Base-by-base conservation (phyloP, 2,888 invertebrate species). In the Cremastinae sp. region DNA sequence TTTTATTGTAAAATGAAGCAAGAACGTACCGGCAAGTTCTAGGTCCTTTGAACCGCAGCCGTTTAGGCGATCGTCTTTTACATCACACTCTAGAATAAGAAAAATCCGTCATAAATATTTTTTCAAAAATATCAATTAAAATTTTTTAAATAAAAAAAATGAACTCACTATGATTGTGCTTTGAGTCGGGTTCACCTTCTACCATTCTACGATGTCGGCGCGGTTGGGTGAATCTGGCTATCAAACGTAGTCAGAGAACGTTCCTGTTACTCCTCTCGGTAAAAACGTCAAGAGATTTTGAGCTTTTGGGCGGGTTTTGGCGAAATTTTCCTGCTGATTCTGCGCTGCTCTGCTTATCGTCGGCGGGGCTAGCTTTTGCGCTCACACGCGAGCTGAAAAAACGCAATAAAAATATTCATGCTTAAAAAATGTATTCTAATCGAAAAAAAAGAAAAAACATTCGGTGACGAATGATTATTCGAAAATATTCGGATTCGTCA, bases 131-230 rank as follows among this genome's bases (percentile, higher is more conserved):
- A n/a, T n/a, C n/a, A 2, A 9, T 7, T 43, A 43, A 37, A n/a
- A 20, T 49, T 51, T 45, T 7, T 22, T 8, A 28, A 68, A 56
- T 10, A 12, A 28, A 22, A 14, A 59, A 37, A n/a, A 43, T 12
- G 65, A 83, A 92, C 94, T 93, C 85, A 94, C 94, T 93, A 92
- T 93, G 92, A 93, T 93, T 93, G 92, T 94, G 93, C 93, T 94
- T 95, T 91, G 93, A 92, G 90, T 93, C 93, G 91, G 93, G 93
- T 92, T 95, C 95, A 95, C 94, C 93, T 95, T 96, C 95, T 95
- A 96, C 95, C 95, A 96, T 96, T 94, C 95, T 96, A 96, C 89
- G 92, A 88, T 91, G 85, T 90, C 89, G 86, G 83, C 86, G 84
- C 87, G 84, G 85, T 87, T 87, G 83, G 77, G 80, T 84, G 78